phyloP scores from a whole-genome alignment of 2,888 invertebrate genomes.

The Zygaena filipendulae region DNA sequence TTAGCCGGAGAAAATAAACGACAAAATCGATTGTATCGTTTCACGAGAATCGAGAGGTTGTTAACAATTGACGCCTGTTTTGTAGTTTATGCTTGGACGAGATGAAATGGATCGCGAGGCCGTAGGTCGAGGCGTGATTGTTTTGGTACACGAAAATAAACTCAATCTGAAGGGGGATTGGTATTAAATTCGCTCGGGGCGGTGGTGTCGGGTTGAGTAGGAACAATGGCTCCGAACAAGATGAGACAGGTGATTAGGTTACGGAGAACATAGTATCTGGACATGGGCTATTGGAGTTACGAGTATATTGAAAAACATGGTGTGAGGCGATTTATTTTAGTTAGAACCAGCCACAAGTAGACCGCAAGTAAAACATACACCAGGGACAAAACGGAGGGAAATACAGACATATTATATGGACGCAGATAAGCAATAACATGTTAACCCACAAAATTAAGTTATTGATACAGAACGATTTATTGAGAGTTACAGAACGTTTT shows the following conservation, averaged over 20 bases:
- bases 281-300: slow-evolving; percentile 22
- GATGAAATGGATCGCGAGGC: slow-evolving; percentile 61
- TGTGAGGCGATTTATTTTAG: too few species aligned
- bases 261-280: slow-evolving; percentile 29
- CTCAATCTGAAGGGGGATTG: slow-evolving; percentile 9
- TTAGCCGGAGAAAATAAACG: slow-evolving; percentile 55
- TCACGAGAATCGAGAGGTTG: slow-evolving; percentile 62
- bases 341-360: too few species aligned
- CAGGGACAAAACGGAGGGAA: too few species aligned
- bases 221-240: slow-evolving; percentile 44
- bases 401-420: too few species aligned
- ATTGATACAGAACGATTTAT: too few species aligned
- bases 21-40: slow-evolving; percentile 56
- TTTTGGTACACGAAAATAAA: slow-evolving; percentile 17
- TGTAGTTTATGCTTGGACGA: slow-evolving; percentile 56
- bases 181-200: too few species aligned
- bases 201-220: too few species aligned
- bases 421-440: too few species aligned
- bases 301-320: too few species aligned
- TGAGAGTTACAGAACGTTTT: too few species aligned
- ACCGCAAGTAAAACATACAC: too few species aligned
- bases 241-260: slow-evolving; percentile 49
- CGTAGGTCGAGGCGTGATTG: slow-evolving; percentile 40
- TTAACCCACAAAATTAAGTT: too few species aligned
- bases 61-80: slow-evolving; percentile 64